These are phyloP conservation scores for Cheiracanthium punctorium DNA, from an alignment of 2,888 invertebrate species.

Conservation along the genomic window DNA sequence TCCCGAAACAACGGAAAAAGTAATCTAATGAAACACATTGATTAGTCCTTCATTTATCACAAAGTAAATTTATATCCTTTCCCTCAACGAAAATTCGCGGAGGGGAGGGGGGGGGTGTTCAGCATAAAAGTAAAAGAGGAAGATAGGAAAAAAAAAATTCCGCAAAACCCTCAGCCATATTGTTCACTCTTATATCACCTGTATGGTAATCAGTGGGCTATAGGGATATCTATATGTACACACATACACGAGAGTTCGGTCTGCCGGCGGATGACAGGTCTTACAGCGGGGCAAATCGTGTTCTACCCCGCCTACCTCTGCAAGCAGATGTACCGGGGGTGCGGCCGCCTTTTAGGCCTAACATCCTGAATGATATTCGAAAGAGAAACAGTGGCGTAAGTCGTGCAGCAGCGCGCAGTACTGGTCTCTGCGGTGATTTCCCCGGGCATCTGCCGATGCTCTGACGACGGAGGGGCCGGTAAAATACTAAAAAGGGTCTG, in stretches of 20 bases:
- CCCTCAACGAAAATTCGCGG: not conserved
- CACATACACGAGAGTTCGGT: conserved; percentile 1
- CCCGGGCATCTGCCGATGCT: not conserved
- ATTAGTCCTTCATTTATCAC: not conserved
- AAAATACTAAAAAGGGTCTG: no score
- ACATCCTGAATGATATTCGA: conserved; percentile 38
- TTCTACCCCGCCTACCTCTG: conserved; percentile 46
- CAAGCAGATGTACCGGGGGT: conserved; percentile 54
- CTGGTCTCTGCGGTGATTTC: not conserved
- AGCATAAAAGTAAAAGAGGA: not conserved
- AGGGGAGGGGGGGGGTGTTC: conserved; percentile 2
- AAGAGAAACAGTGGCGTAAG: not conserved
- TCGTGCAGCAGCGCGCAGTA: not conserved
- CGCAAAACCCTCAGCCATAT: conserved; percentile 45
- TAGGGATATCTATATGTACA: conserved; percentile 38
- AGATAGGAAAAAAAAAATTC: conserved; percentile 11
- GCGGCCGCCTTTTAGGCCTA: conserved; percentile 57
- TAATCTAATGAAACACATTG: no score
- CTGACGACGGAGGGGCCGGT: no score
- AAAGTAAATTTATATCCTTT: not conserved
- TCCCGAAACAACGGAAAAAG: no score
- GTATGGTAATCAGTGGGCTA: conserved; percentile 54
- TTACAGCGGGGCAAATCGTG: conserved; percentile 60
- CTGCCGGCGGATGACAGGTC: conserved; percentile 57
- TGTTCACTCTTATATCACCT: conserved; percentile 63